Percentiles rank a stretch among this genome's conserved stretches.
Conservation (phyloP, 2,797 vertebrate species). For the Sardinella longiceps region DNA sequence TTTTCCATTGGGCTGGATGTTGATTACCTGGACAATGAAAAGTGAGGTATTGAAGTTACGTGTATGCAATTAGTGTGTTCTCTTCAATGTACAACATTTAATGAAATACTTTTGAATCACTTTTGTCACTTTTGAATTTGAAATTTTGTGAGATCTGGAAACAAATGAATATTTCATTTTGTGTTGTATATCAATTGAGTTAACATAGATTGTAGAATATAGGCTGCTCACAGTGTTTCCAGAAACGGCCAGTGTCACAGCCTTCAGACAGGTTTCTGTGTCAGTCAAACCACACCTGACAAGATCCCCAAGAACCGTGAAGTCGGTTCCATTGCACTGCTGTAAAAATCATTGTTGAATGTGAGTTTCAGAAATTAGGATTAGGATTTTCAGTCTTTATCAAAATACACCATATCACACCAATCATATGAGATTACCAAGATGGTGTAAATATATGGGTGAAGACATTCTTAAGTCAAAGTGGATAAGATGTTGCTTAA, state of each 20-base stretch:
- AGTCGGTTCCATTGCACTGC: constrained; percentile 65
- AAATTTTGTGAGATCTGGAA: no score
- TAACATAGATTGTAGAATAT: no score
- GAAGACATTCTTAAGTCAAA: no score
- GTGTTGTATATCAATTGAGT: no score
- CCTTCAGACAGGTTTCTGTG: constrained; percentile 82
- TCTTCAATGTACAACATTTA: no score
- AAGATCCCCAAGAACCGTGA: constrained; percentile 81
- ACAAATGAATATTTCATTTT: no score
- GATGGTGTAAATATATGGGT: neutral
- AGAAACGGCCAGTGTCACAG: constrained; percentile 74
- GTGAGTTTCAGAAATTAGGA: neutral
- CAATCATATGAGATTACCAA: neutral
- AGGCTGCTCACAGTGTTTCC: constrained; percentile 81
- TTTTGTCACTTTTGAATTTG: no score
- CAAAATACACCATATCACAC: no score
- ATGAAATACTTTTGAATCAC: no score
- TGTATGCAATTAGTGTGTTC: no score
- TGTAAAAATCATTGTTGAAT: constrained; percentile 46
- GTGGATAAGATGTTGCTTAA: no score
- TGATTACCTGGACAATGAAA: constrained; percentile 70
- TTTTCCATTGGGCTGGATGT: constrained; percentile 77
- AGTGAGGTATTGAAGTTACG: neutral
- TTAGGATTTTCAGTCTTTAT: no score
- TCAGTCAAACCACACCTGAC: constrained; percentile 78